Conservation (phyloP, 2,113 vertebrate genomes). For the Microcebus tavaratra region DNA sequence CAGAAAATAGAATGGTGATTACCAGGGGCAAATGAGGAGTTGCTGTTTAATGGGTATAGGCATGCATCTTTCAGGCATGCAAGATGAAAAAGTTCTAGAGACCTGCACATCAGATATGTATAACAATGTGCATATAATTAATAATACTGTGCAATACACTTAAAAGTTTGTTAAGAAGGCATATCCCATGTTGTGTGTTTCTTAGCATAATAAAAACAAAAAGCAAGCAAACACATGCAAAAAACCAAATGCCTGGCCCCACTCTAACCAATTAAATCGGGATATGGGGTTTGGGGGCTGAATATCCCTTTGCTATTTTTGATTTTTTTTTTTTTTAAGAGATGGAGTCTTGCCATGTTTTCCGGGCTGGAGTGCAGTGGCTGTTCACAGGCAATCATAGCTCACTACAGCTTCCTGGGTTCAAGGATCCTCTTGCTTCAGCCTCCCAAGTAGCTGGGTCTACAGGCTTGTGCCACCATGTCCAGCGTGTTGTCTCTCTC, state of each 20-base stretch:
- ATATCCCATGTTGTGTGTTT: not conserved
- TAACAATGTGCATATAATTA: not conserved
- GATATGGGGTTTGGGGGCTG: not conserved
- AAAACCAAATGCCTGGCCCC: not conserved
- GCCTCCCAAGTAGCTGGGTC: too few relatives aligned
- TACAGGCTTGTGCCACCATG: too few relatives aligned
- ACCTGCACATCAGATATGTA: not conserved
- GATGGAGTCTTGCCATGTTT: too few relatives aligned
- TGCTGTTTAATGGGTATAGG: not conserved
- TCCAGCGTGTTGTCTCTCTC: not conserved
- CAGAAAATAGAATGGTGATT: not conserved
- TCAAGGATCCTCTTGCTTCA: too few relatives aligned
- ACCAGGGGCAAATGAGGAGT: too few relatives aligned
- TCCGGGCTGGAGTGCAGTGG: too few relatives aligned
- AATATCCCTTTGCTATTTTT: not conserved
- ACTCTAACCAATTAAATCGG: not conserved
- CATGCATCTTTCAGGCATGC: not conserved
- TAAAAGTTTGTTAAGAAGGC: not conserved
- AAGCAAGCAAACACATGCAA: not conserved
- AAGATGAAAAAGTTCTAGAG: not conserved
- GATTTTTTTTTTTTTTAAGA: too few relatives aligned
- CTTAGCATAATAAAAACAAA: not conserved
- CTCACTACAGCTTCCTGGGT: too few relatives aligned
- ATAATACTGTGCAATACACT: not conserved
- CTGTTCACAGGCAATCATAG: too few relatives aligned